These are phyloP conservation scores for Drosophila flavopinicola DNA, from an alignment of 2,888 invertebrate genomes.

Conservation along the genomic window DNA sequence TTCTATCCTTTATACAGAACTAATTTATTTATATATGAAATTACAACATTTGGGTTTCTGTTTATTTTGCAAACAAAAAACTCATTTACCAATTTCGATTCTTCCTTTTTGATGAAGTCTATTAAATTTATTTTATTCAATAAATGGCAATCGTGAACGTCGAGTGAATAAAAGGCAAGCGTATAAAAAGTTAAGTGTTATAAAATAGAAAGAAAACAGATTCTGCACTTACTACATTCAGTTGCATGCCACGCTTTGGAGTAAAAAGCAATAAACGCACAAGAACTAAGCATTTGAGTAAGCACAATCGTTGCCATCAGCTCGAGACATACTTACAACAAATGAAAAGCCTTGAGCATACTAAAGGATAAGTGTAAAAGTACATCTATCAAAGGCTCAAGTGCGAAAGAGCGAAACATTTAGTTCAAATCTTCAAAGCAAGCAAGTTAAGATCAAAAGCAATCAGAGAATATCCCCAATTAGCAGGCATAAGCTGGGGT, in stretches of 20 bases:
- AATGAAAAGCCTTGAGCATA: conserved; percentile 19
- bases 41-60: background rate
- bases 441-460: conserved; percentile 3
- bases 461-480: no score
- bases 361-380: conserved; percentile 14
- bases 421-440: conserved; percentile 16
- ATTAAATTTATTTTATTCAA: background rate
- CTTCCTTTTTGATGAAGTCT: background rate
- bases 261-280: conserved; percentile 15
- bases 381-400: conserved; percentile 8
- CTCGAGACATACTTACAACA: conserved; percentile 2
- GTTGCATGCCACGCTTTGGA: conserved; percentile 1
- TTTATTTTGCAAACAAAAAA: no score
- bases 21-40: background rate
- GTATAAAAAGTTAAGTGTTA: background rate
- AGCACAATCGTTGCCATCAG: conserved; percentile 11
- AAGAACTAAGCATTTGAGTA: conserved; percentile 9
- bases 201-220: background rate
- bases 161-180: conserved; percentile 3
- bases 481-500: no score
- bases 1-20: background rate
- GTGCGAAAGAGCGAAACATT: conserved; percentile 2
- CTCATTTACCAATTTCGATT: background rate
- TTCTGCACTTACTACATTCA: conserved; percentile 4
- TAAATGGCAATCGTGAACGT: background rate